Evolutionary conservation across 1,140 invertebrate genomes (phyloP).

Genomic region (Cherax destructor): DNA sequence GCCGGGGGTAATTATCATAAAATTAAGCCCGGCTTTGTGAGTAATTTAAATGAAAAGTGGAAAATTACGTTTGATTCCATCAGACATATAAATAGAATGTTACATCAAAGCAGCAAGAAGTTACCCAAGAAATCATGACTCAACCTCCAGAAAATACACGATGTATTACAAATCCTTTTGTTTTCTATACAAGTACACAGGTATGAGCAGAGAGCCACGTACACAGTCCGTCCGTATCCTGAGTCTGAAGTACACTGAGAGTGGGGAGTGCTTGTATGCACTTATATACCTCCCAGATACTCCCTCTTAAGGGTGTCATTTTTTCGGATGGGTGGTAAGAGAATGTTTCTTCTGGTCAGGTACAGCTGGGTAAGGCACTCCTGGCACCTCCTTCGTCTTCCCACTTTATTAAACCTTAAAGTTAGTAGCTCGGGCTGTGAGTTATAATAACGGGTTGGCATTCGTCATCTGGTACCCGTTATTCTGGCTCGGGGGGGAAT

Average conservation of each 20-base stretch:
- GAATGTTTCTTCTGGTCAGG: background rate
- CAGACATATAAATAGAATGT: too few species aligned
- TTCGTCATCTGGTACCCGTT: too few species aligned
- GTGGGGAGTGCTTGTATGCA: background rate
- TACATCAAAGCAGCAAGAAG: too few species aligned
- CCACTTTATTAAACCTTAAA: background rate
- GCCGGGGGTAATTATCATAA: too few species aligned
- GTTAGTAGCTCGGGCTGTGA: too few species aligned
- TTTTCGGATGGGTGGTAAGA: constrained; percentile 35
- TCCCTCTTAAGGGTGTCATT: constrained; percentile 21
- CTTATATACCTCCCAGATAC: background rate
- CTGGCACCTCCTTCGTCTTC: background rate
- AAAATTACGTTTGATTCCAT: too few species aligned
- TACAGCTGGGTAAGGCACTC: background rate
- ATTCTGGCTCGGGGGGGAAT: background rate
- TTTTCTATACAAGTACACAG: too few species aligned
- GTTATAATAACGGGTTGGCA: background rate
- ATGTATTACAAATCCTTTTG: too few species aligned
- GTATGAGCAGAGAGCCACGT: background rate
- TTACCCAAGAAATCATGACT: too few species aligned
- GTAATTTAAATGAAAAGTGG: too few species aligned
- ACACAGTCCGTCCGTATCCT: constrained; percentile 26
- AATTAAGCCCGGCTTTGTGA: too few species aligned
- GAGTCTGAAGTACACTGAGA: constrained; percentile 44
- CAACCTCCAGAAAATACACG: too few species aligned